Conservation (phyloP, 2,113 vertebrate genomes). For the Neodontobutis hainanensis region DNA sequence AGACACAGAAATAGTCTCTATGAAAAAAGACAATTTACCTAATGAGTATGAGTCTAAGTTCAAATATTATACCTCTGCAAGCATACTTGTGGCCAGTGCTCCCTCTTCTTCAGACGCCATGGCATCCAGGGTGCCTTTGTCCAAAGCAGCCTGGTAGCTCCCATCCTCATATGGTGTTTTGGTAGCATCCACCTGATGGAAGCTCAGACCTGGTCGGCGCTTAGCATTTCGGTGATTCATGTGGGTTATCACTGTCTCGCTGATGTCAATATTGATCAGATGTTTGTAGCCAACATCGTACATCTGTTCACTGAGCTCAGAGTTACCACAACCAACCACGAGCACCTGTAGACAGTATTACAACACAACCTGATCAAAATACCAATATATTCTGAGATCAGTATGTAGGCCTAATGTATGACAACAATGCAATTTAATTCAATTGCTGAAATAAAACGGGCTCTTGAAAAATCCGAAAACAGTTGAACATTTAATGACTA, state of each 20-base stretch:
- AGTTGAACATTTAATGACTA: too few species aligned
- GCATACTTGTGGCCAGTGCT: conserved; percentile 81
- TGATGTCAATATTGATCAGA: conserved; percentile 92
- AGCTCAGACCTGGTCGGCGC: conserved; percentile 84
- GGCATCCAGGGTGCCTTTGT: conserved; percentile 95
- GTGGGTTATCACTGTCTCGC: conserved; percentile 84
- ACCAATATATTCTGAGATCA: too few species aligned
- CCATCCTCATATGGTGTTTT: conserved; percentile 85
- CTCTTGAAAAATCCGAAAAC: too few species aligned
- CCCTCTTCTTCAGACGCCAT: conserved; percentile 82
- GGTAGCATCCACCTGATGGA: conserved; percentile 88
- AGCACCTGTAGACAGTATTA: conserved; percentile 81
- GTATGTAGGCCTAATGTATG: too few species aligned
- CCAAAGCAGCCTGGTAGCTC: conserved; percentile 88
- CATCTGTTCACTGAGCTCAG: conserved; percentile 93
- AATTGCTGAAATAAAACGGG: too few species aligned
- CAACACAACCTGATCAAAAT: neutral
- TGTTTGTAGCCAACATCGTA: conserved; percentile 89
- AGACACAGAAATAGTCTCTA: conserved; percentile 6
- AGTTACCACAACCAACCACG: conserved; percentile 97
- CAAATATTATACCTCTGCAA: conserved; percentile 78
- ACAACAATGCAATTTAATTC: too few species aligned
- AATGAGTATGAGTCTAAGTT: neutral
- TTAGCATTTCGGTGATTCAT: conserved; percentile 87
- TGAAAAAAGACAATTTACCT: neutral